Evolutionary conservation across 2,113 vertebrate species (phyloP), one percentile per base, ranked within the genome.

Genomic region (Myiagra hebetior): DNA sequence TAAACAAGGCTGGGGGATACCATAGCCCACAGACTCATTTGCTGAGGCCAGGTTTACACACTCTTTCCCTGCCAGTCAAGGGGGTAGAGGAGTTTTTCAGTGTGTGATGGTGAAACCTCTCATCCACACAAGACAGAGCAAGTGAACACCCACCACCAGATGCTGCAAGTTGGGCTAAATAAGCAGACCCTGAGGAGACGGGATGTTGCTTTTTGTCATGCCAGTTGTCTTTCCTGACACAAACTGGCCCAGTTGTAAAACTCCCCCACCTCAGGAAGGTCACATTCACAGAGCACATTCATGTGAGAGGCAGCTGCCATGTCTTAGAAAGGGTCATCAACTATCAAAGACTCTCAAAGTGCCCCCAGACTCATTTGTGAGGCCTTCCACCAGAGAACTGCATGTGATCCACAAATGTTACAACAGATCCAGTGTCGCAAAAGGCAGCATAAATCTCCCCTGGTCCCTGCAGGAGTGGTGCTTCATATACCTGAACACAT

Each of bases 281-380:
- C 46, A 39, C 27, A 53, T 52, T 46, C 22, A 37, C 19, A 11
- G 0, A 0, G 10, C 19, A 46, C 28, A 46, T 46, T 62, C 24
- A 39, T 16, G 39, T 46, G 46, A 53, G 28, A 53, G 55, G 23
- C 39, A 60, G 55, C 39, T 69, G 39, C 33, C 46, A 19, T 23
- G 15, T 15, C 23, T 33, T 39, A 39, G 33, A 60, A 69, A 52
- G 22, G 7, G 12, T 46, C 27, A 69, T 10, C 44, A 77, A 33
- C 46, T 7, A 60, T 39, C 55, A 15, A 77, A 46, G 46, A 52
- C 9, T 33, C 39, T 44, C 3, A 0, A 69, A 53, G 15, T 33
- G 21, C 17, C 26, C 52, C 44, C 27, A 42, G 63, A 37, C 8
- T 19, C 46, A 28, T 60, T 69, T 16, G 18, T 57, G 33, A 44